phyloP scores from a whole-genome alignment of 2,888 invertebrate species.

The Leptinotarsa haldemani region DNA sequence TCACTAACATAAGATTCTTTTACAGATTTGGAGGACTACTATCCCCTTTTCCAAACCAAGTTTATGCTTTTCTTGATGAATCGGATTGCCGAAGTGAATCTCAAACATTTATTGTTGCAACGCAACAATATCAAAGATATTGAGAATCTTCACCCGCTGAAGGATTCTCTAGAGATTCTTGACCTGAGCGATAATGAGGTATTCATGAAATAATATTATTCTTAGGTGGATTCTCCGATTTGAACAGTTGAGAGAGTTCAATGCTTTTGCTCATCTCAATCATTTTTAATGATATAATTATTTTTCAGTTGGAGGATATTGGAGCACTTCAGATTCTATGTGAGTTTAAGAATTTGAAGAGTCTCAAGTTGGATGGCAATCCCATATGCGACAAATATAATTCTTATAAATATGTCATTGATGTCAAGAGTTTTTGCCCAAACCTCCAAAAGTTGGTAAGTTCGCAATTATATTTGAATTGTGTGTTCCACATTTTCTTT shows the following conservation, averaged over 20 bases:
- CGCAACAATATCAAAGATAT: conserved; percentile 39
- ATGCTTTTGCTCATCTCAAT: no score
- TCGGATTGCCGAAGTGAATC: conserved; percentile 24
- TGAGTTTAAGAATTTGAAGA: conserved; percentile 27
- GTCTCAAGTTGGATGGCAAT: conserved; percentile 38
- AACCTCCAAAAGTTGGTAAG: conserved; percentile 39
- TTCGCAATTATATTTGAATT: neutral
- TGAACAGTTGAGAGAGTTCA: no score
- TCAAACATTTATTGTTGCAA: conserved; percentile 29
- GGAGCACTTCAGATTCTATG: conserved; percentile 28
- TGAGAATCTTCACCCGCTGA: conserved; percentile 30
- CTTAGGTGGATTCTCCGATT: no score
- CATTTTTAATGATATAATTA: neutral
- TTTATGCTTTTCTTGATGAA: conserved; percentile 34
- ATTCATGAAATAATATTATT: neutral
- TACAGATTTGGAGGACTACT: conserved; percentile 41
- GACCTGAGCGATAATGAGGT: conserved; percentile 44
- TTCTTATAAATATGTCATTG: conserved; percentile 38
- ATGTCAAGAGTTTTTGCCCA: conserved; percentile 35
- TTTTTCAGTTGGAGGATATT: conserved; percentile 41
- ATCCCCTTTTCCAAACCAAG: conserved; percentile 37
- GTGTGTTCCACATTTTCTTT: no score
- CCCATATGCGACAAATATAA: conserved; percentile 41
- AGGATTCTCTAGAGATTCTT: conserved; percentile 26
- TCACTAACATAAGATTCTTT: conserved; percentile 4